phyloP scores from a whole-genome alignment of 2,888 invertebrate genomes.

The Rhamphomyia laevipes region DNA sequence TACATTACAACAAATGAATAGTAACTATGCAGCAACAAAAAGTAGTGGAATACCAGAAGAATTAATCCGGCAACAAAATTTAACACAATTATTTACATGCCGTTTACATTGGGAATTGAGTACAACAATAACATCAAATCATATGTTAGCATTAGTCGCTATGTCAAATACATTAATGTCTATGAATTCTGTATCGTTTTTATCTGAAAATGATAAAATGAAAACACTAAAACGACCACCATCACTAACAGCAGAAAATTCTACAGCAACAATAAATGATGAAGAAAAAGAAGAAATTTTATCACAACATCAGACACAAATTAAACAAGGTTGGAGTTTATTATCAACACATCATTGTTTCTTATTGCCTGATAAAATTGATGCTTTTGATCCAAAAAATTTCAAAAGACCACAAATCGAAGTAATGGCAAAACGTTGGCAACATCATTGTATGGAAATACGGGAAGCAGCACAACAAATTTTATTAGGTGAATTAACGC shows the following conservation, averaged over 20 bases:
- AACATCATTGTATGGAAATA: slow-evolving; percentile 95
- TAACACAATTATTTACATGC: slow-evolving; percentile 72
- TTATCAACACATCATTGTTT: slow-evolving; percentile 94
- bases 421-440: slow-evolving; percentile 95
- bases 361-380: slow-evolving; percentile 84
- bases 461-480: slow-evolving; percentile 95
- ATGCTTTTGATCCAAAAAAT: slow-evolving; percentile 42
- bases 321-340: slow-evolving; percentile 95
- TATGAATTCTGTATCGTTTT: slow-evolving; percentile 91
- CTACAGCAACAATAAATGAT: slow-evolving; percentile 54
- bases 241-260: slow-evolving; percentile 40
- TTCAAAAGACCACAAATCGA: slow-evolving; percentile 96
- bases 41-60: slow-evolving; percentile 50
- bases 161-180: slow-evolving; percentile 96
- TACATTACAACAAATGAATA: neutral
- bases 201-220: slow-evolving; percentile 74
- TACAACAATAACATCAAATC: slow-evolving; percentile 89
- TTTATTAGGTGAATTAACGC: slow-evolving; percentile 80
- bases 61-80: slow-evolving; percentile 59
- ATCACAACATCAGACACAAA: slow-evolving; percentile 80
- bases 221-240: slow-evolving; percentile 48
- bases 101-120: slow-evolving; percentile 93
- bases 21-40: slow-evolving; percentile 4
- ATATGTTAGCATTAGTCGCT: slow-evolving; percentile 86
- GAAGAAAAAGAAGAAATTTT: slow-evolving; percentile 75